Evolutionary conservation across 64 coral and sea anemone genomes (phyloP).

Genomic region (Actinia equina): DNA sequence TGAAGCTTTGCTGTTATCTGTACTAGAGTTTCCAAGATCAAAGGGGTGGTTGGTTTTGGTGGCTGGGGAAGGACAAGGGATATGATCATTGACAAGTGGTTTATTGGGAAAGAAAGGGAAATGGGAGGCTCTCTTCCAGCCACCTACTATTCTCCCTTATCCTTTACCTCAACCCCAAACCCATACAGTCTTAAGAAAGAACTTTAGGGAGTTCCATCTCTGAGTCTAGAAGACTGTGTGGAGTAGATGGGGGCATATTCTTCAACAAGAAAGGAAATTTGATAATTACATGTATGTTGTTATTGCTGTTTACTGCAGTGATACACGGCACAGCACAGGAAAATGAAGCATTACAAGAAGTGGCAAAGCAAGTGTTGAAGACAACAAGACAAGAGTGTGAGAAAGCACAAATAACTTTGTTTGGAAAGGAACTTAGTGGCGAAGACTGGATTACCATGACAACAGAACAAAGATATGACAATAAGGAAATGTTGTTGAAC

Average conservation of each 20-base stretch:
- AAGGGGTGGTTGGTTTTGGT: neutral
- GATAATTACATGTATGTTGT: too few species aligned
- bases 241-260: too few species aligned
- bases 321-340: conserved; percentile 40
- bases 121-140: too few species aligned
- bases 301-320: conserved; percentile 26
- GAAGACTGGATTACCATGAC: conserved; percentile 71
- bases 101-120: too few species aligned
- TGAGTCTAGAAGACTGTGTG: too few species aligned
- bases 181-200: too few species aligned
- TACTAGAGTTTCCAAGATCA: neutral
- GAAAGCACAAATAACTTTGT: conserved; percentile 43
- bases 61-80: too few species aligned
- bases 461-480: conserved; percentile 36
- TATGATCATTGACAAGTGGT: too few species aligned
- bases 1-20: neutral
- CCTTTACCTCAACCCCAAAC: too few species aligned
- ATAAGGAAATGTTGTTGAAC: conserved; percentile 37
- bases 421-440: conserved; percentile 49
- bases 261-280: too few species aligned
- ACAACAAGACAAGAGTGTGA: conserved; percentile 40
- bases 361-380: conserved; percentile 24
- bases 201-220: too few species aligned
- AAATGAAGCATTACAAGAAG: conserved; percentile 32
- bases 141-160: too few species aligned